Base-by-base conservation (phyloP, 2,113 vertebrate species). In the Diphyllodes magnificus region DNA sequence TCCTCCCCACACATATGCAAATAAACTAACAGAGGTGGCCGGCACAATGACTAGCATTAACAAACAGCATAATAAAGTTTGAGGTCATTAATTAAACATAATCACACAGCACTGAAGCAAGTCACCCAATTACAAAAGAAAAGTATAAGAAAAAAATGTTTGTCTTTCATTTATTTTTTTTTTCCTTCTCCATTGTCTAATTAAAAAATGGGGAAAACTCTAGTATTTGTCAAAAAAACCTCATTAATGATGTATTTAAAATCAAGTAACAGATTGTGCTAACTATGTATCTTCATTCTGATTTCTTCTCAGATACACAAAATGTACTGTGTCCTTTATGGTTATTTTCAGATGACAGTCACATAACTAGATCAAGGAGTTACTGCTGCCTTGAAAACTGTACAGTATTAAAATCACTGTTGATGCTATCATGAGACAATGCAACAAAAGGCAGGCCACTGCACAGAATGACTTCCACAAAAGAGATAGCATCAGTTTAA, bases 51-150 rank as follows among this genome's bases (percentile, higher is more conserved):
- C 63, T 89, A 64, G 87, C 59, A 73, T 91, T 94, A 85, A 85
- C 61, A 88, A 96, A 92, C 60, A 88, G 77, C 71, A 54, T 49
- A 86, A 82, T 40, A 66, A 86, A 88, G 47, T 94, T 80, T 90
- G 80, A 94, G 82, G 82, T 93, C 76, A 75, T 95, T 94, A 95
- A 94, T 94, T 93, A 94, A 92, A 95, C 75, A 92, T 33, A 95
- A 85, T 66, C 60, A 75, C 82, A 84, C n/a, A 68, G 72, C 56
- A 79, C 57, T 64, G 88, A 93, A 93, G 75, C 54, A 88, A 92
- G 42, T 66, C 63, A 86, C 81, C 39, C 78, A 79, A 92, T 86
- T 89, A 89, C n/a, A 92, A 93, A 95, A 91, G 77, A 68, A 92
- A 82, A 91, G 47, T 44, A 72, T 44, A 88, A 56, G 71, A 91